Conservation (phyloP, 2,113 vertebrate genomes). For the Onychostruthus taczanowskii region DNA sequence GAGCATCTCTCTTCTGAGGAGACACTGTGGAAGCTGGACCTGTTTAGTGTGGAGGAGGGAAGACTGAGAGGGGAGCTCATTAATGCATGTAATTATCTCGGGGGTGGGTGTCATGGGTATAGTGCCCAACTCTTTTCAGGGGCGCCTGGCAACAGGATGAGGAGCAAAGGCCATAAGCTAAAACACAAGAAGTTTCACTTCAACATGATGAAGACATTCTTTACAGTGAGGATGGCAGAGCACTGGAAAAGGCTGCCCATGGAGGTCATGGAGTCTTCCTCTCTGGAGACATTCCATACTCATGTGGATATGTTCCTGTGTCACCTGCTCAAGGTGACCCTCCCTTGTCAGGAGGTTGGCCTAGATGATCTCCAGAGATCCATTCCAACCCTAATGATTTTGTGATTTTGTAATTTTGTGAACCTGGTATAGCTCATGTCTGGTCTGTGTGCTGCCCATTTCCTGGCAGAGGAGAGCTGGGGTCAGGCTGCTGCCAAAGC, state of each 20-base stretch:
- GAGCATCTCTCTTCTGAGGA: background rate
- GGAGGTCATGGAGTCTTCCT: background rate
- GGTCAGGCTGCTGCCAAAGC: background rate
- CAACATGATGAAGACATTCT: background rate
- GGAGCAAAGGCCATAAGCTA: background rate
- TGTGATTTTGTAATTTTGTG: background rate
- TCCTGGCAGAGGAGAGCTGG: rapidly evolving
- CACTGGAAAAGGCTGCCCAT: background rate
- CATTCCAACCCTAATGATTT: background rate
- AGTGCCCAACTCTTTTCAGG: background rate
- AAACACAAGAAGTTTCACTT: background rate
- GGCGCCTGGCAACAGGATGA: background rate
- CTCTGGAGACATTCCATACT: background rate
- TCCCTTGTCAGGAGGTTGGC: background rate
- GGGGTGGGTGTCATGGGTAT: too few relatives aligned
- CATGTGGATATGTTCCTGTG: background rate
- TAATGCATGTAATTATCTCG: too few relatives aligned
- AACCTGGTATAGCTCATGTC: rapidly evolving
- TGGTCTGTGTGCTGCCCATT: background rate
- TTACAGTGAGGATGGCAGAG: background rate
- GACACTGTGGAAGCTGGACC: background rate
- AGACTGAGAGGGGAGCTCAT: background rate
- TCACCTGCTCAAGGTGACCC: background rate
- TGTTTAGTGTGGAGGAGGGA: background rate
- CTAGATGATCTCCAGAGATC: background rate